phyloP scores from a whole-genome alignment of 1,140 invertebrate species.

The Leptinotarsa lineolata region DNA sequence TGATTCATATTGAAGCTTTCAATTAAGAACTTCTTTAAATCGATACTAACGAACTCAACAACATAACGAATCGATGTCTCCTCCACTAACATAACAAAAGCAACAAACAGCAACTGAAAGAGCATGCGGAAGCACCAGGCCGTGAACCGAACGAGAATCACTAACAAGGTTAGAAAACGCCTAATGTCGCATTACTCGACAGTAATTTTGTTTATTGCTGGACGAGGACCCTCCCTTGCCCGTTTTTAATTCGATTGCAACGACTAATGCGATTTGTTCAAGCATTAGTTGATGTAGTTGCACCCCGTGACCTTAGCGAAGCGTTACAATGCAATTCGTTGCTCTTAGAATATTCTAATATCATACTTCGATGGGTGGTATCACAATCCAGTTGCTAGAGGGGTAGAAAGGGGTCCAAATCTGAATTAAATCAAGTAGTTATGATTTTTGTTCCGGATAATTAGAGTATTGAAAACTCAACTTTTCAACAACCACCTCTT shows the following conservation, averaged over 20 bases:
- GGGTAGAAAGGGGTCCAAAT: too few relatives aligned
- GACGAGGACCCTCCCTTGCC: slow-evolving; percentile 15
- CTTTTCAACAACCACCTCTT: too few relatives aligned
- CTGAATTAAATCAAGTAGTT: too few relatives aligned
- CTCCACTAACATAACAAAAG: background rate
- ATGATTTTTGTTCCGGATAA: too few relatives aligned
- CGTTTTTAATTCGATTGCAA: slow-evolving; percentile 43
- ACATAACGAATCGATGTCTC: background rate
- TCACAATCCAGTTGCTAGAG: too few relatives aligned
- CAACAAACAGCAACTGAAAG: background rate
- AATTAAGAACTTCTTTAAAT: background rate
- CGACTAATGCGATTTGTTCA: slow-evolving; percentile 39
- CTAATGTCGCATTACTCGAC: slow-evolving; percentile 45
- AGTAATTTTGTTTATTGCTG: slow-evolving; percentile 45
- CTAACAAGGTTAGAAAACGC: slow-evolving; percentile 42
- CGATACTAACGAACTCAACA: background rate
- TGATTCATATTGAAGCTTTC: too few relatives aligned
- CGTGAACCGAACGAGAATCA: slow-evolving; percentile 26
- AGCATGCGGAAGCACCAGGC: slow-evolving; percentile 23
- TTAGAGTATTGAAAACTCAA: too few relatives aligned
- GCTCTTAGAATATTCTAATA: background rate
- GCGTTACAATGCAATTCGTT: slow-evolving; percentile 11
- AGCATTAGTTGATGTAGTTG: slow-evolving; percentile 13
- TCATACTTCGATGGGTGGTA: too few relatives aligned
- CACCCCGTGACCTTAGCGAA: slow-evolving; percentile 23